Evolutionary conservation across 1,140 invertebrate genomes (phyloP).

Genomic region (Drosophila pseudoananassae): DNA sequence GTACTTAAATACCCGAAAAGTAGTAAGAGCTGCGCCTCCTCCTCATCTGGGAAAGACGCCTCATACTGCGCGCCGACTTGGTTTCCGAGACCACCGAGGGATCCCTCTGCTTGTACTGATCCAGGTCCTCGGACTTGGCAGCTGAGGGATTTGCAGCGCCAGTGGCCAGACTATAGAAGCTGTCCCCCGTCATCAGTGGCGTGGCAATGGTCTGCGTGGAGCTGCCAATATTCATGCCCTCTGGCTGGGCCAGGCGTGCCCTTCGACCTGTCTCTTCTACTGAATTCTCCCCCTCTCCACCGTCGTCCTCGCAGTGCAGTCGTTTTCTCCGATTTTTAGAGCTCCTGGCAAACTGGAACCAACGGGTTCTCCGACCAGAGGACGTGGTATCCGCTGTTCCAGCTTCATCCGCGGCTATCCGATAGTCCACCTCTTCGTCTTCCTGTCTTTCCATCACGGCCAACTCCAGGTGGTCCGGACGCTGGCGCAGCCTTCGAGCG

Average conservation of each 20-base stretch:
- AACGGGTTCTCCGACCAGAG: conserved; percentile 34
- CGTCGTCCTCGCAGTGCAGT: conserved; percentile 44
- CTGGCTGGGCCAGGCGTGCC: conserved; percentile 61
- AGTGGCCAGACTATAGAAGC: conserved; percentile 64
- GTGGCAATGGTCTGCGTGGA: conserved; percentile 66
- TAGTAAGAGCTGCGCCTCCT: conserved; percentile 79
- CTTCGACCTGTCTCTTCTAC: conserved; percentile 15
- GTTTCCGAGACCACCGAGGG: conserved; percentile 38
- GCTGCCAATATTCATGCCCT: conserved; percentile 69
- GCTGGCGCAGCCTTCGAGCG: conserved; percentile 53
- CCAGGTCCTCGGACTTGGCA: conserved; percentile 19
- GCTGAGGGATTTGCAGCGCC: conserved; percentile 7
- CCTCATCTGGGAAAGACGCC: conserved; percentile 74
- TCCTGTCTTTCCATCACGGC: conserved; percentile 48
- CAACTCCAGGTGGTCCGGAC: conserved; percentile 75
- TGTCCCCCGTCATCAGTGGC: conserved; percentile 49
- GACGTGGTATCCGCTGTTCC: neutral
- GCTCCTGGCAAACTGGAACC: conserved; percentile 56
- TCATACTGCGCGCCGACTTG: conserved; percentile 51
- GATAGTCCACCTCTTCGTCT: conserved; percentile 2
- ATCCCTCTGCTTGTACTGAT: conserved; percentile 39
- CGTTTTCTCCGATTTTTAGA: conserved; percentile 41
- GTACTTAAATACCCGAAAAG: conserved; percentile 69
- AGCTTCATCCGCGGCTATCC: neutral
- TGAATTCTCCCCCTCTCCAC: conserved; percentile 15